Evolutionary conservation across 2,888 invertebrate species (phyloP).

Genomic region (Calameuta filiformis): DNA sequence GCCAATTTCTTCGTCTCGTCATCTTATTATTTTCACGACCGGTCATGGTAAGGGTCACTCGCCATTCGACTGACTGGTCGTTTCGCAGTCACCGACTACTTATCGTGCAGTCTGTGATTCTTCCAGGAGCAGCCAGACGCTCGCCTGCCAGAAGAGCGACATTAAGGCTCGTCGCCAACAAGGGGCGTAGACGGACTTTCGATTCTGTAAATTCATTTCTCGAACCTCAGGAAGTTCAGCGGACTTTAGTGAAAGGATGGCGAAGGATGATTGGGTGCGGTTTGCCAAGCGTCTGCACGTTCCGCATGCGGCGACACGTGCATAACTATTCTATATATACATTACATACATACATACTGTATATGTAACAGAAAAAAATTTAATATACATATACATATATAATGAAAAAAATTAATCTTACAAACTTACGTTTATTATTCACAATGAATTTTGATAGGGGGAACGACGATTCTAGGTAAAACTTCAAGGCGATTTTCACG

Average conservation of each 20-base stretch:
- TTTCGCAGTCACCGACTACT: background rate
- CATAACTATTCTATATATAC: background rate
- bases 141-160: background rate
- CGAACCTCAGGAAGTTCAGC: background rate
- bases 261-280: background rate
- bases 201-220: background rate
- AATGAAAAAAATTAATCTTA: background rate
- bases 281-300: background rate
- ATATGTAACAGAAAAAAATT: too few species aligned
- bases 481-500: background rate
- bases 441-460: background rate
- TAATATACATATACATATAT: background rate
- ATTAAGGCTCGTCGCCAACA: background rate
- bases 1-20: background rate
- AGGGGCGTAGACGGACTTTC: background rate
- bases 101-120: background rate
- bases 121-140: background rate
- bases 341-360: background rate
- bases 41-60: background rate
- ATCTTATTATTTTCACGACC: background rate
- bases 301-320: background rate
- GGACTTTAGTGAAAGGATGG: background rate
- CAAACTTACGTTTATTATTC: background rate
- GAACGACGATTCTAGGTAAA: background rate
- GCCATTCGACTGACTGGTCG: background rate